A percentile compares a stretch with the other conserved stretches of the same genome.
phyloP scores from a whole-genome alignment of 1,140 invertebrate genomes.

The Tetramorium alpestre region DNA sequence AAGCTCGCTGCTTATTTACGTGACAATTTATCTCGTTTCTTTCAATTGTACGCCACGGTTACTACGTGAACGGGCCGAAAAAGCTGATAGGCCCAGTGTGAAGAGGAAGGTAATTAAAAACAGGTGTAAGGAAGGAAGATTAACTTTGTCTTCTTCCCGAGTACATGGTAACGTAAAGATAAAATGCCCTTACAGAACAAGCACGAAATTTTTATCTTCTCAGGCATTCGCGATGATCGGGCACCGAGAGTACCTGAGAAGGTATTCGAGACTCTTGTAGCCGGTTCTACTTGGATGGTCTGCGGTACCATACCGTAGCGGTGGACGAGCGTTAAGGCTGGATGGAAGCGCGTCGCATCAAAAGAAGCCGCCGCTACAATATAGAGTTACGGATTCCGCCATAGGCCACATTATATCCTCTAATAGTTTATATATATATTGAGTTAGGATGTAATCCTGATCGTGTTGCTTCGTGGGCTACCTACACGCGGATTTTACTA shows the following conservation, averaged over 20 bases:
- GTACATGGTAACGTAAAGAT: neutral
- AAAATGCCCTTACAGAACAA: neutral
- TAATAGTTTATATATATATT: slow-evolving; percentile 80
- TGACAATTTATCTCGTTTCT: neutral
- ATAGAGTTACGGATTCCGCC: slow-evolving; percentile 81
- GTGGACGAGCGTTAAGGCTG: slow-evolving; percentile 76
- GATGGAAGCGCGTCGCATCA: slow-evolving; percentile 77
- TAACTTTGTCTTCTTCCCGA: slow-evolving; percentile 1
- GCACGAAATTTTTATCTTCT: slow-evolving; percentile 29
- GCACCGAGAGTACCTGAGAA: slow-evolving; percentile 75
- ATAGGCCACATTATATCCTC: slow-evolving; percentile 80
- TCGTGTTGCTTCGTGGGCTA: slow-evolving; percentile 62
- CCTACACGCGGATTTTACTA: slow-evolving; percentile 24
- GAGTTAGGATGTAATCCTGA: slow-evolving; percentile 74
- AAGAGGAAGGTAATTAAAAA: slow-evolving; percentile 15
- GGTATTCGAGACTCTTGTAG: slow-evolving; percentile 85
- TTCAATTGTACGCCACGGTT: neutral
- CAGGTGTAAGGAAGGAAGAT: slow-evolving; percentile 27
- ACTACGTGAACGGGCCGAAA: neutral
- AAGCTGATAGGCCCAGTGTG: neutral
- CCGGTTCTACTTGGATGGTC: slow-evolving; percentile 81
- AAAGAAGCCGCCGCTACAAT: slow-evolving; percentile 80
- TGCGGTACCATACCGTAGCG: slow-evolving; percentile 72
- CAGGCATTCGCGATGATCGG: slow-evolving; percentile 76
- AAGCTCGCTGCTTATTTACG: neutral